Evolutionary conservation across 2,888 invertebrate genomes (phyloP).

Genomic region (Leuctra nigra): DNA sequence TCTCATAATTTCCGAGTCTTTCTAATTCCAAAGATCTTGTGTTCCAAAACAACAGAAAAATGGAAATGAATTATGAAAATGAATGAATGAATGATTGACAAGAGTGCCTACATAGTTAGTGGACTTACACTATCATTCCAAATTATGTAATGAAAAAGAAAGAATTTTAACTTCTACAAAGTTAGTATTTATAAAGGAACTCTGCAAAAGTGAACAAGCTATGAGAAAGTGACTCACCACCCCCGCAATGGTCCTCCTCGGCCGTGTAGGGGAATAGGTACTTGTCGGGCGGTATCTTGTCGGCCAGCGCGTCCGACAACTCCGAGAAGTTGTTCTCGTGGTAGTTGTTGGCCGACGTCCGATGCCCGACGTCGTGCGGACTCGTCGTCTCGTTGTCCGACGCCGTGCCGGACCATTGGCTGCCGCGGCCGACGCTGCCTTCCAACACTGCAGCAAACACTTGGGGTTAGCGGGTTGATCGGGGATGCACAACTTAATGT

Average conservation of each 20-base stretch:
- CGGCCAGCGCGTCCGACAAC: constrained; percentile 56
- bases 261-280: constrained; percentile 81
- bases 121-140: too few relatives aligned
- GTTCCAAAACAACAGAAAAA: too few relatives aligned
- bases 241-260: constrained; percentile 63
- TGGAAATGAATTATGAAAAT: too few relatives aligned
- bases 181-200: too few relatives aligned
- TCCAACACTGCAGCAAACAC: constrained; percentile 9
- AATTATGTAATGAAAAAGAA: too few relatives aligned
- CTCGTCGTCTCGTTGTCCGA: constrained; percentile 57
- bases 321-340: constrained; percentile 46
- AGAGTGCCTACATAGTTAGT: too few relatives aligned
- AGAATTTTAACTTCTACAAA: too few relatives aligned
- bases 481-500: too few relatives aligned
- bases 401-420: constrained; percentile 72
- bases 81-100: too few relatives aligned
- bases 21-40: too few relatives aligned
- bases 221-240: neutral
- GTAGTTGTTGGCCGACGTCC: constrained; percentile 28
- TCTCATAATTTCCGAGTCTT: too few relatives aligned
- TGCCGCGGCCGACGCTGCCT: constrained; percentile 36
- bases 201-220: too few relatives aligned
- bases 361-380: constrained; percentile 16
- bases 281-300: constrained; percentile 58
- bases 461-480: neutral